Base-by-base conservation (phyloP, 1,140 invertebrate genomes). In the Ctenoplectra terminalis region DNA sequence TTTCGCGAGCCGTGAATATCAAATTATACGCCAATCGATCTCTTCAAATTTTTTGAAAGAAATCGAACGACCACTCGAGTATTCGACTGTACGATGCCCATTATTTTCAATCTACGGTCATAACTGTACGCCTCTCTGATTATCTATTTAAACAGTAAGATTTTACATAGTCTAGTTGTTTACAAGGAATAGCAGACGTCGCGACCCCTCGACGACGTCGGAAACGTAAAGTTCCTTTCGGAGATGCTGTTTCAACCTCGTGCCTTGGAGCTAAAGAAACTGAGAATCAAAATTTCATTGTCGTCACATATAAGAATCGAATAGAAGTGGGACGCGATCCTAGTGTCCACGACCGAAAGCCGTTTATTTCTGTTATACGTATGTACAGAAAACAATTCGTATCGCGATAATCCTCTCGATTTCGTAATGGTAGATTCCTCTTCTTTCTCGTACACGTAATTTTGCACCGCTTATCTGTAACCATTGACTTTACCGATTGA, bases 201-300 rank as follows among this genome's bases (percentile, higher is more conserved):
- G 66, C n/a, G n/a, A n/a, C n/a, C n/a, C 26, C 31, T 6, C 7
- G 43, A 43, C 54, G 72, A 56, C 37, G 63, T 74, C 40, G 67
- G 58, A 75, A 73, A 71, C 46, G 76, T 72, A 58, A 78, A 78
- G 64, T 87, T 88, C 75, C 77, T 89, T 50, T 73, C 43, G 43
- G 70, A 84, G 82, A 87, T 89, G 84, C 86, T 90, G 89, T 92
- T 84, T 92, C 89, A 89, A 91, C 89, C 88, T 90, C 87, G 92
- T 93, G 93, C 93, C 93, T 94, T 93, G 92, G 90, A 92, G 90
- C 89, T 88, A 87, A 83, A 82, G 70, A 85, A 91, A 89, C 83
- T 86, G 87, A 86, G 87, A 90, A 91, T 90, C 87, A 91, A 91
- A 90, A 91, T 84, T 88, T 84, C 78, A 86, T 78, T 78, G 37